These are phyloP conservation scores for Ahaetulla prasina DNA, from an alignment of 2,113 vertebrate species.

Conservation along the genomic window DNA sequence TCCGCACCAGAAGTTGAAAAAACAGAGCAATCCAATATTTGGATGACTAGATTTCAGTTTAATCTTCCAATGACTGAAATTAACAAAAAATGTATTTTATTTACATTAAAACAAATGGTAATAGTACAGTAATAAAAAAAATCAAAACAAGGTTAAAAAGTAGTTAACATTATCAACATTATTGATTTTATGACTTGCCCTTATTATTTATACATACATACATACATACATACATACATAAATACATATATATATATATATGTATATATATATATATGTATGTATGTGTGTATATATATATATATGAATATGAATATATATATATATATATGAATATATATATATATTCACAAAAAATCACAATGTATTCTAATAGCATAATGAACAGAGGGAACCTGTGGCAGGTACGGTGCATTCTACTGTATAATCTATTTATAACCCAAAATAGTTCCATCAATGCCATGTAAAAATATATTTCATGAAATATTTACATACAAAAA, in stretches of 20 bases:
- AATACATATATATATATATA: too few species aligned
- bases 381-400: neutral
- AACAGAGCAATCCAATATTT: neutral
- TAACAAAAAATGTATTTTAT: conserved; percentile 49
- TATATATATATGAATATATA: too few species aligned
- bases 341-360: neutral
- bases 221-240: too few species aligned
- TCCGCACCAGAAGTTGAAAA: neutral
- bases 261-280: too few species aligned
- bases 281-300: too few species aligned
- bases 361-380: conserved; percentile 27
- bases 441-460: neutral
- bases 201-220: too few species aligned
- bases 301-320: too few species aligned
- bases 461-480: conserved; percentile 8
- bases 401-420: neutral
- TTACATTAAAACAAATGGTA: conserved; percentile 39
- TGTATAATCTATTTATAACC: neutral
- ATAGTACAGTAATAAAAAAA: conserved; percentile 44
- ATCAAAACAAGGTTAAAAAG: conserved; percentile 53
- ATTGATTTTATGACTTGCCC: neutral
- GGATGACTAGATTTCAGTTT: conserved; percentile 39
- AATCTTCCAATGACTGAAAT: conserved; percentile 52
- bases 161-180: conserved; percentile 35
- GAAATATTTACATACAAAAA: conserved; percentile 49